These are phyloP conservation scores for Sinotaia quadrata DNA, from an alignment of 2,888 invertebrate genomes.

Conservation along the genomic window DNA sequence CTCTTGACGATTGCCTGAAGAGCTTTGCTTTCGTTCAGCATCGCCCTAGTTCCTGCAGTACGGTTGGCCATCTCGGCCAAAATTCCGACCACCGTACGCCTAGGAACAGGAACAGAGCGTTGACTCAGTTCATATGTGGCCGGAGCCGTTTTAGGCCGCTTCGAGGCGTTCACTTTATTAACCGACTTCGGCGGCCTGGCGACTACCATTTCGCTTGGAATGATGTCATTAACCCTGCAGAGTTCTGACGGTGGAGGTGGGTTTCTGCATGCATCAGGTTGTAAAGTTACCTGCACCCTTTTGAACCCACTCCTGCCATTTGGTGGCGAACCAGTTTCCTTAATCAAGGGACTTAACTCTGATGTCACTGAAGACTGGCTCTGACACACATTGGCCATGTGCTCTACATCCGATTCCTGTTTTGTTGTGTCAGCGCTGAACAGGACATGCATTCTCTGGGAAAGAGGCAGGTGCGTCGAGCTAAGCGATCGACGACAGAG, in stretches of 20 bases:
- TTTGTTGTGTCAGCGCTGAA: no score
- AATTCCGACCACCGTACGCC: conserved; percentile 39
- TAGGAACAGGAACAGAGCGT: conserved; percentile 27
- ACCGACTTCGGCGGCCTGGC: conserved; percentile 7
- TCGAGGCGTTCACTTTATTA: neutral
- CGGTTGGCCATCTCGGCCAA: conserved; percentile 37
- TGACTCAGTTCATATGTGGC: conserved; percentile 30
- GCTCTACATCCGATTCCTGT: no score
- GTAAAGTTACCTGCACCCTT: neutral
- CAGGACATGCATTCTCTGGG: no score
- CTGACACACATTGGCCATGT: no score
- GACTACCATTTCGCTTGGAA: neutral
- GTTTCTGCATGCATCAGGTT: neutral
- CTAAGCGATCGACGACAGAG: no score
- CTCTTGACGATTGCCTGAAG: conserved; percentile 32
- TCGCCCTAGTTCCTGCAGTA: conserved; percentile 28
- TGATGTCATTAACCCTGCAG: neutral
- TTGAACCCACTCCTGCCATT: no score
- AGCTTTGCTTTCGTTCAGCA: conserved; percentile 33
- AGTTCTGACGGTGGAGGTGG: neutral
- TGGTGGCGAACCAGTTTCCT: no score
- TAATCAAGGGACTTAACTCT: no score
- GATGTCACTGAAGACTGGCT: no score
- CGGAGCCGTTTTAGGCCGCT: conserved; percentile 37
- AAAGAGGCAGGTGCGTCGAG: no score